Conservation (phyloP, 2,113 vertebrate species). For the Nothoprocta perdicaria region DNA sequence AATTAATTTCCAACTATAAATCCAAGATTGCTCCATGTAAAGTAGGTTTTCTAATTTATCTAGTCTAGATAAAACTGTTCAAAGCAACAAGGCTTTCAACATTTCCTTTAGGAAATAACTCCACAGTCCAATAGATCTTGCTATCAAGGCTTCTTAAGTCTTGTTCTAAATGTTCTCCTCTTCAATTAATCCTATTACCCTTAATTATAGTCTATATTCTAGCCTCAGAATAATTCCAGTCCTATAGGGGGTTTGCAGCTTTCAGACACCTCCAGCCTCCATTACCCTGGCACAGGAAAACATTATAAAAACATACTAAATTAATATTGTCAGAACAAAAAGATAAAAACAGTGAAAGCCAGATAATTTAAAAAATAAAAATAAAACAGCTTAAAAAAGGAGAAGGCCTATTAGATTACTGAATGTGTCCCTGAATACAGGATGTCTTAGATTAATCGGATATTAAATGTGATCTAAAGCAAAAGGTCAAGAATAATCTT, state of each 20-base stretch:
- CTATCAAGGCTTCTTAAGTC: neutral
- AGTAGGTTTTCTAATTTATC: neutral
- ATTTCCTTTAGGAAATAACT: slow-evolving; percentile 3
- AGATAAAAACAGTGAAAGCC: neutral
- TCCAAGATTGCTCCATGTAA: neutral
- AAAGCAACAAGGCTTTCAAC: neutral
- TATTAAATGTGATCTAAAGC: slow-evolving; percentile 17
- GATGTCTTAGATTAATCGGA: slow-evolving; percentile 21
- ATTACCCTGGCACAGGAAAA: slow-evolving; percentile 2
- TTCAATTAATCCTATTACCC: neutral
- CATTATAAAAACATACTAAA: slow-evolving; percentile 30
- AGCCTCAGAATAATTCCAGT: slow-evolving; percentile 19
- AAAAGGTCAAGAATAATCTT: slow-evolving; percentile 36
- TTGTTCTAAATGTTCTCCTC: neutral
- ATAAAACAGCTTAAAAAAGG: slow-evolving; percentile 39
- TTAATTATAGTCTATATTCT: neutral
- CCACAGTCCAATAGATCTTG: neutral
- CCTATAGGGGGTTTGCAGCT: neutral
- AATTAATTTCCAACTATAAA: neutral
- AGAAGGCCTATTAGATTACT: slow-evolving; percentile 33
- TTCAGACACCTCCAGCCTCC: neutral
- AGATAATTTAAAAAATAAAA: slow-evolving; percentile 41
- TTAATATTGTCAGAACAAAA: slow-evolving; percentile 34
- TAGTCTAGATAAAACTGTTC: neutral
- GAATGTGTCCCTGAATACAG: neutral